Conservation (phyloP, 1,140 invertebrate species). For the Zaprionus kolodkinae region DNA sequence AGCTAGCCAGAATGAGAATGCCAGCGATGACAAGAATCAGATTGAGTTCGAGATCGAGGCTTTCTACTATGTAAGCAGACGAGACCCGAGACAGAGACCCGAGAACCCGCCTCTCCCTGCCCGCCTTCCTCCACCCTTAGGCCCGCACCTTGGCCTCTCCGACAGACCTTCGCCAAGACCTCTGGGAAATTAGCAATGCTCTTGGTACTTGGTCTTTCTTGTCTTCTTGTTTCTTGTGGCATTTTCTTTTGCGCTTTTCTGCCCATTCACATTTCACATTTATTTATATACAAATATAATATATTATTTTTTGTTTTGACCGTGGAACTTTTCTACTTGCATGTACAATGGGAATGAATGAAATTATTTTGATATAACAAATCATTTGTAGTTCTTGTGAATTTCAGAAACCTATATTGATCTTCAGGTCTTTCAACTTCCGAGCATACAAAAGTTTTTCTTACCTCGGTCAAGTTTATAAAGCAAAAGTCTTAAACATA, state of each 20-base stretch:
- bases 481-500: neutral
- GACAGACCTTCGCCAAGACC: constrained; percentile 50
- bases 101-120: neutral
- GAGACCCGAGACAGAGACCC: neutral
- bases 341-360: constrained; percentile 6
- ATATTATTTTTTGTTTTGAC: constrained; percentile 40
- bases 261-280: constrained; percentile 26
- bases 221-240: neutral
- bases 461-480: constrained; percentile 2
- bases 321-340: constrained; percentile 14
- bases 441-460: neutral
- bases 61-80: constrained; percentile 81
- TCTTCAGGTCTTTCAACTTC: constrained; percentile 2
- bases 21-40: constrained; percentile 74
- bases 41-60: constrained; percentile 82
- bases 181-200: constrained; percentile 38
- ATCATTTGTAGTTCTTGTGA: constrained; percentile 3
- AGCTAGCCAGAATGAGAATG: constrained; percentile 49
- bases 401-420: neutral
- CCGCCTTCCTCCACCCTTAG: neutral
- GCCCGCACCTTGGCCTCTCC: neutral
- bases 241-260: constrained; percentile 16
- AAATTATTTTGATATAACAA: neutral
- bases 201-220: constrained; percentile 13
- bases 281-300: constrained; percentile 23